Conservation (phyloP, 2,113 vertebrate species). For the Bolborhynchus lineola region DNA sequence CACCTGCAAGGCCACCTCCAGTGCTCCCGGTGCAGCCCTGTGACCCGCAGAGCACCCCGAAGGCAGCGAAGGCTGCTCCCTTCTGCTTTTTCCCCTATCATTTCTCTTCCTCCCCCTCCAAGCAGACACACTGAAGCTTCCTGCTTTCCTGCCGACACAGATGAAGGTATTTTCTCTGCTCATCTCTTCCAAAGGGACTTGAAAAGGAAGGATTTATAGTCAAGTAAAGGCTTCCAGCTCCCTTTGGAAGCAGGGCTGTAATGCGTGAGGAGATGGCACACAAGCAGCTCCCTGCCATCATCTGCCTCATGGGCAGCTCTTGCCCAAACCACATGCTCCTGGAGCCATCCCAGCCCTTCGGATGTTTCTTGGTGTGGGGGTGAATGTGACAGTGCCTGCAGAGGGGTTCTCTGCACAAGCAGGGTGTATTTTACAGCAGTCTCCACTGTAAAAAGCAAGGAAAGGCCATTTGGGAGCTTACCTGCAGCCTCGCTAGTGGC, state of each 20-base stretch:
- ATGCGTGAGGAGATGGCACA: neutral
- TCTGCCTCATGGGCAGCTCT: neutral
- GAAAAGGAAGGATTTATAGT: neutral
- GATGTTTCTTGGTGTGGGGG: neutral
- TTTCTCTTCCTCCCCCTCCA: neutral
- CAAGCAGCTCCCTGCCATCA: neutral
- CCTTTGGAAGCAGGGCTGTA: neutral
- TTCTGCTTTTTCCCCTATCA: neutral
- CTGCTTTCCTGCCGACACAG: neutral
- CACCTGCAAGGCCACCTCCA: neutral
- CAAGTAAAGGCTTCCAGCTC: neutral
- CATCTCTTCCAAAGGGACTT: neutral
- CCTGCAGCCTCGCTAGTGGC: neutral
- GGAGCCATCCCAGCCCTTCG: neutral
- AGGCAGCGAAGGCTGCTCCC: neutral
- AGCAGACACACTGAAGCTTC: neutral
- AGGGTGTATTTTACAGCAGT: neutral
- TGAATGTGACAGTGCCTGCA: neutral
- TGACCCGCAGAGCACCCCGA: neutral
- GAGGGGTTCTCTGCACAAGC: neutral
- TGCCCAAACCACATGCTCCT: neutral
- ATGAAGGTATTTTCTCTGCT: neutral
- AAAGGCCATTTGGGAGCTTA: neutral
- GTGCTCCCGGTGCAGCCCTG: neutral
- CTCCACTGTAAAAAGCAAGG: neutral